Base-by-base conservation (phyloP, 2,113 vertebrate species). In the Galeopterus variegatus region DNA sequence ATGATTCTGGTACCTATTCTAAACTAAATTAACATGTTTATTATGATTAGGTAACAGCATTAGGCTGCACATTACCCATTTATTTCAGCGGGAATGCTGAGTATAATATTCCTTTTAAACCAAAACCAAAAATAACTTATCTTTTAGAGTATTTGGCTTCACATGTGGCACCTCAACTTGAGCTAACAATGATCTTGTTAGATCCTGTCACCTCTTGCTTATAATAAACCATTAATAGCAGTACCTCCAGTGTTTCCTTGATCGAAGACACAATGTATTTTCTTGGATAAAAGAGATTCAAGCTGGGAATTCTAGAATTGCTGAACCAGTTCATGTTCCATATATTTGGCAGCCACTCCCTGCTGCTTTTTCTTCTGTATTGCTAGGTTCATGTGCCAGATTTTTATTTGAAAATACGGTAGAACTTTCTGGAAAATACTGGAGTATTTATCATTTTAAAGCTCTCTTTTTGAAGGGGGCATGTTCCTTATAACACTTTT, bases 171-270 rank as follows among this genome's bases (percentile, higher is more conserved):
- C 31, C 82, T 95, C 87, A 15, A 31, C 91, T 88, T 88, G 92
- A 60, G 75, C 83, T 79, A 60, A 31, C 64, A 31, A 23, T 26
- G 50, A 83, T 93, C 50, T 62, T 41, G 41, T 89, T 92, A 82
- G 89, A 83, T 48, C 73, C 98, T 99, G 50, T 98, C 99, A 98
- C 99, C 99, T 97, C 99, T 99, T 82, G 98, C 99, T 65, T 98
- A 98, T 87, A 98, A 98, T 93, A 99, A 98, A 97, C 98, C 99
- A 41, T 97, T 98, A 69, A 97, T 97, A 10, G 97, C 98, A 31
- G 36, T 90, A 31, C 95, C 92, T 26, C 93, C 96, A 85, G 52
- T 75, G 94, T 70, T 93, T 86, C 54, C 23, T 84, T 90, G 90
- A 96, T 95, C 86, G 90, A 64, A 96, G 88, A 86, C 93, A 87